These are phyloP conservation scores for Bombus impatiens DNA, from an alignment of 1,140 invertebrate genomes.

Conservation along the genomic window DNA sequence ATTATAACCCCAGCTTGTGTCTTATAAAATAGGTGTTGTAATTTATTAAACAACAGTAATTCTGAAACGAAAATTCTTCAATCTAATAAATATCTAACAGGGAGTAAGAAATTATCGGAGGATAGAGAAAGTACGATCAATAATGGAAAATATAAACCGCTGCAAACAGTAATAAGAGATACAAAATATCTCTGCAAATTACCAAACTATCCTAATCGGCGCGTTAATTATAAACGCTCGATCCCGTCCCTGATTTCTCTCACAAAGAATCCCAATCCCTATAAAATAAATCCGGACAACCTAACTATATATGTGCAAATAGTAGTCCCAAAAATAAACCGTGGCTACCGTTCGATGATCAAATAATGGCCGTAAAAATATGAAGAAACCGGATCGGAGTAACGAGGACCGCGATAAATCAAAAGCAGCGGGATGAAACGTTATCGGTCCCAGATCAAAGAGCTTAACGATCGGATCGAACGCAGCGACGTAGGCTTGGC, in stretches of 20 bases:
- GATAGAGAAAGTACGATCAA: too few relatives aligned
- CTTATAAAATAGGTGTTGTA: too few relatives aligned
- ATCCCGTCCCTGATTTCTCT: not conserved
- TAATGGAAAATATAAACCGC: too few relatives aligned
- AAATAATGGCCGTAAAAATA: not conserved
- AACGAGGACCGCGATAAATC: conserved; percentile 13
- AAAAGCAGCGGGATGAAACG: not conserved
- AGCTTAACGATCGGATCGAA: conserved; percentile 18
- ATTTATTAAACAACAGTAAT: too few relatives aligned
- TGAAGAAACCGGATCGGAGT: not conserved
- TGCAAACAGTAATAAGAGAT: not conserved
- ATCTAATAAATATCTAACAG: too few relatives aligned
- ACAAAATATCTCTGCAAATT: not conserved
- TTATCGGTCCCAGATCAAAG: conserved; percentile 30
- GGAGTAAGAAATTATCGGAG: too few relatives aligned
- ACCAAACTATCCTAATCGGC: not conserved
- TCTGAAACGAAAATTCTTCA: too few relatives aligned
- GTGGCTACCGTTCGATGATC: not conserved
- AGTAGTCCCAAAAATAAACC: not conserved
- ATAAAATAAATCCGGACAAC: not conserved
- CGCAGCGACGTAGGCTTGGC: not conserved
- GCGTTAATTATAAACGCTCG: not conserved
- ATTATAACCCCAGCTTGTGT: too few relatives aligned
- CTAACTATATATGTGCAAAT: not conserved
- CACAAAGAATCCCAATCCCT: not conserved